These are phyloP conservation scores for Oostethus manadensis DNA, from an alignment of 2,113 vertebrate genomes.

Conservation along the genomic window DNA sequence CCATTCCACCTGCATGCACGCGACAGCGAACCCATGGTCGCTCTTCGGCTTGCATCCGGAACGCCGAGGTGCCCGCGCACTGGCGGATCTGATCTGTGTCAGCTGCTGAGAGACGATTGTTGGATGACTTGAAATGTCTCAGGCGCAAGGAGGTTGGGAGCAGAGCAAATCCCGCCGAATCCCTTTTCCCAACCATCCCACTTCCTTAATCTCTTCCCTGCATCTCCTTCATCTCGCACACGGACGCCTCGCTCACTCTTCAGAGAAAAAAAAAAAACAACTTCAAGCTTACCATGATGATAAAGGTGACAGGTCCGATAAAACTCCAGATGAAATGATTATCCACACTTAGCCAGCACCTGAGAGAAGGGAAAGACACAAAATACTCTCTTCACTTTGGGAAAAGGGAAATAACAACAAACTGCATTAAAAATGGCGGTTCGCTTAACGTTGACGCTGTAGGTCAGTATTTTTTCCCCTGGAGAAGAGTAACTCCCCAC, in stretches of 20 bases:
- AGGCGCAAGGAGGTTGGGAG: slow-evolving; percentile 23
- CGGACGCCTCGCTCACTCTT: slow-evolving; percentile 37
- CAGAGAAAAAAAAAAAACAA: slow-evolving; percentile 25
- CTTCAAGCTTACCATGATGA: slow-evolving; percentile 90
- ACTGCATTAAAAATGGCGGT: too few species aligned
- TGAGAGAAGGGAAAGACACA: slow-evolving; percentile 51
- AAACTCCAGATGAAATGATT: slow-evolving; percentile 99
- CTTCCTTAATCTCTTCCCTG: slow-evolving; percentile 24
- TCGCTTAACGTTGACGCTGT: too few species aligned
- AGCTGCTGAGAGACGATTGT: slow-evolving; percentile 16
- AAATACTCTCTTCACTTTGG: slow-evolving; percentile 29
- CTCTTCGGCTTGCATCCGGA: slow-evolving; percentile 1
- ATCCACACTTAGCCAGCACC: slow-evolving; percentile 97
- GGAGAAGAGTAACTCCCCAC: too few species aligned
- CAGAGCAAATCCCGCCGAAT: slow-evolving; percentile 33
- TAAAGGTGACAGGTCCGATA: slow-evolving; percentile 95
- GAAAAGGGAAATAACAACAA: not conserved
- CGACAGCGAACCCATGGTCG: not conserved
- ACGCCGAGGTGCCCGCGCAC: slow-evolving; percentile 2
- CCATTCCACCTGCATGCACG: slow-evolving; percentile 4
- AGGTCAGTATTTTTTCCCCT: too few species aligned
- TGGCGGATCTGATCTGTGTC: slow-evolving; percentile 43
- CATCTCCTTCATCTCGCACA: slow-evolving; percentile 50
- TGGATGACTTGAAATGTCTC: slow-evolving; percentile 28
- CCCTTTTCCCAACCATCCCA: slow-evolving; percentile 25